Conservation (phyloP, 2,797 vertebrate species). For the Neosalanx taihuensis region DNA sequence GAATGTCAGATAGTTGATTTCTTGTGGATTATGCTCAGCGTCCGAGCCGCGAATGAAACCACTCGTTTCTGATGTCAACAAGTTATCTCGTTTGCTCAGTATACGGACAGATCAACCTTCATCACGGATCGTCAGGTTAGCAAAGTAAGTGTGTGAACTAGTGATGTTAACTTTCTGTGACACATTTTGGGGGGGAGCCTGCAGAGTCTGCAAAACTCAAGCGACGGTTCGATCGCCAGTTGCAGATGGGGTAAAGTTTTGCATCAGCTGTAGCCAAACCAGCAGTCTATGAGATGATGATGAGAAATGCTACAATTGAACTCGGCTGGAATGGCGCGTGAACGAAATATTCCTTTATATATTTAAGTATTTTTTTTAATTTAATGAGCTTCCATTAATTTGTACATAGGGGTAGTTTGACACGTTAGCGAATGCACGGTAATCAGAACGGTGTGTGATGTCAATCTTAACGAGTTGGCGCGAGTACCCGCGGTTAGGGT, state of each 20-base stretch:
- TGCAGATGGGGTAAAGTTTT: neutral
- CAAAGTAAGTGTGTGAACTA: slow-evolving; percentile 39
- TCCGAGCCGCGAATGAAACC: slow-evolving; percentile 11
- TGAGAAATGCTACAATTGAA: neutral
- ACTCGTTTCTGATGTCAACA: slow-evolving; percentile 53
- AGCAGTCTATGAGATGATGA: neutral
- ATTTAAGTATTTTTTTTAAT: neutral
- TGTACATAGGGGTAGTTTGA: too few relatives aligned
- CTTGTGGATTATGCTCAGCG: slow-evolving; percentile 24
- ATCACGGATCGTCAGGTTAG: slow-evolving; percentile 49
- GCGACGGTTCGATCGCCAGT: neutral
- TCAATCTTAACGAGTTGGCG: too few relatives aligned
- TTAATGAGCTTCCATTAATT: neutral
- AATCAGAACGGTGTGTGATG: too few relatives aligned
- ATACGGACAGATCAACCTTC: slow-evolving; percentile 37
- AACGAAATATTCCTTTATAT: neutral
- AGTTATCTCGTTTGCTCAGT: slow-evolving; percentile 27
- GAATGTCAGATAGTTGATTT: slow-evolving; percentile 29
- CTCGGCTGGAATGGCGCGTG: neutral
- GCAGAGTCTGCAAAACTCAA: neutral
- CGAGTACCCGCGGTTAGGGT: neutral
- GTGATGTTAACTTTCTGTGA: neutral
- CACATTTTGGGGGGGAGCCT: neutral
- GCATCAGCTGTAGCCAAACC: slow-evolving; percentile 11
- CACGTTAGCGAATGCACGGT: too few relatives aligned